Evolutionary conservation across 2,797 vertebrate genomes (phyloP), one percentile per base, ranked within the genome.

Genomic region (Pseudochirops corinnae): DNA sequence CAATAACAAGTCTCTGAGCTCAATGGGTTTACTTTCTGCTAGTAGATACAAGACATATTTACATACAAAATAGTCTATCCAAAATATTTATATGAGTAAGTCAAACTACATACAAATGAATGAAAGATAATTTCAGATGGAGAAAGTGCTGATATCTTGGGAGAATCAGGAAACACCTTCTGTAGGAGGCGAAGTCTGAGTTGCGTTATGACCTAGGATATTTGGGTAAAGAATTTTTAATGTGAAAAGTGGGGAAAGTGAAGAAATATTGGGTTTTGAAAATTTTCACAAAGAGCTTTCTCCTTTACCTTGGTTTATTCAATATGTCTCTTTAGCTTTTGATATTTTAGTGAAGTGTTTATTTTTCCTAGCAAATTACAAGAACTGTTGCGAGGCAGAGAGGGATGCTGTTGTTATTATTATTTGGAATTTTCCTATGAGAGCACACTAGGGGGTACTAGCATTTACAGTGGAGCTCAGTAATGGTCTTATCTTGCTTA

Each of bases 301-400:
- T 90, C 57, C 74, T 90, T 87, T n/a, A 53, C 2, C 33, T 91
- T 91, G 9, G 93, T 93, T 95, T 95, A 57, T 96, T 11, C 0
- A 0, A 94, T 52, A 0, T 92, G 0, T 0, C 60, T 90, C 90
- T 93, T 50, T 97, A 39, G 67, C 90, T 67, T 67, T 94, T 95
- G n/a, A 60, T 91, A 33, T 93, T 97, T 96, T 95, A 97, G 92
- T 82, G n/a, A 94, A 94, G 31, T 95, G 7, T 96, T 94, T 94
- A 28, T 95, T 94, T 96, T 96, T 96, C 91, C 56, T 93, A 90
- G 62, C 57, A 92, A 31, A 0, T 11, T 0, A 53, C 4, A 60
- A 29, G 39, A 95, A 11, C 33, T 96, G 16, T 87, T 29, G 7
- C 5, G 50, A 93, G 96, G 92, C 0, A 14, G 67, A 96, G 67